Evolutionary conservation across 2,888 invertebrate genomes (phyloP).

Genomic region (Orthosia gothica): DNA sequence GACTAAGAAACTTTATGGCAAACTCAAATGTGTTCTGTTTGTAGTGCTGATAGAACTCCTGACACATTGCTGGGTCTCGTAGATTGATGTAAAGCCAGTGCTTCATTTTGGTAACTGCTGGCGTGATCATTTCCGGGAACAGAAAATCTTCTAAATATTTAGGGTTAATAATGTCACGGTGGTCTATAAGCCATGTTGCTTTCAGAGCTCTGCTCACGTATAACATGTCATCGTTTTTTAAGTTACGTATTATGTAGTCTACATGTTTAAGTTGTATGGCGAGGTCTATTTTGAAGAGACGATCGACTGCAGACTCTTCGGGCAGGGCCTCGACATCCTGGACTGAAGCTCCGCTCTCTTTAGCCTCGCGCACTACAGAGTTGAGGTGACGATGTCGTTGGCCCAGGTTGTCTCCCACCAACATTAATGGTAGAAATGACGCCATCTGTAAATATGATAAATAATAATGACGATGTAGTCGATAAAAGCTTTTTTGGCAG

Average conservation of each 20-base stretch:
- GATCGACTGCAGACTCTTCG: conserved; percentile 75
- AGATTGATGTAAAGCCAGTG: conserved; percentile 74
- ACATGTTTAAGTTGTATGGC: conserved; percentile 76
- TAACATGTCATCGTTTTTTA: conserved; percentile 81
- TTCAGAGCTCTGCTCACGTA: conserved; percentile 82
- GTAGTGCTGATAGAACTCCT: conserved; percentile 79
- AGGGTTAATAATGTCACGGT: conserved; percentile 77
- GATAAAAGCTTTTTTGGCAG: neutral
- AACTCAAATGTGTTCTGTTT: conserved; percentile 67
- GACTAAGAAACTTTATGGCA: conserved; percentile 76
- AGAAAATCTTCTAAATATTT: conserved; percentile 75
- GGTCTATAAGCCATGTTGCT: conserved; percentile 78
- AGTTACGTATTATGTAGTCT: conserved; percentile 76
- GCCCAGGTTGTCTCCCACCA: conserved; percentile 76
- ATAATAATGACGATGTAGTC: neutral
- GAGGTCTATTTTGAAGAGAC: conserved; percentile 81
- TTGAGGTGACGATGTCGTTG: conserved; percentile 77
- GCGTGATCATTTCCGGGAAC: conserved; percentile 79
- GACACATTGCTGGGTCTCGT: conserved; percentile 70
- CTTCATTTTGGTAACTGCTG: conserved; percentile 75
- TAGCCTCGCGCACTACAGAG: conserved; percentile 68
- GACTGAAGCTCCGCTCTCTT: conserved; percentile 29
- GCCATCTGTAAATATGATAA: conserved; percentile 66
- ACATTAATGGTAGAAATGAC: conserved; percentile 65
- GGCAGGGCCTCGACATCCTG: conserved; percentile 60